Evolutionary conservation across 2,113 vertebrate species (phyloP).

Genomic region (Polypterus senegalus): DNA sequence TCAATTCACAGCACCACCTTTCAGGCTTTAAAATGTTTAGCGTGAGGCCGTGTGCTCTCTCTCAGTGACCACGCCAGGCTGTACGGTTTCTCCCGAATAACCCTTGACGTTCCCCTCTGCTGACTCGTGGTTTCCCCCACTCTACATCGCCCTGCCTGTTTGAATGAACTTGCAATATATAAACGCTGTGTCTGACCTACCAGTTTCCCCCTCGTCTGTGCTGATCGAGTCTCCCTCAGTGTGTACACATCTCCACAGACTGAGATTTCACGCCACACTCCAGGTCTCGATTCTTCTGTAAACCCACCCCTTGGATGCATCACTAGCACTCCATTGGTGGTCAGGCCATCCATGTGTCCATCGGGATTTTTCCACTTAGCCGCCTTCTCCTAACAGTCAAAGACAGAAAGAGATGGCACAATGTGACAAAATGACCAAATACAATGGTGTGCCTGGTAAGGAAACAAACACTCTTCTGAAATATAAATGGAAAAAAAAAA

Average conservation of each 20-base stretch:
- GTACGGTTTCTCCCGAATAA: no score
- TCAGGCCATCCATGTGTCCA: conserved; percentile 95
- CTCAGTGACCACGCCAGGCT: no score
- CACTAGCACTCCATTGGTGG: conserved; percentile 90
- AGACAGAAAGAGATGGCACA: background rate
- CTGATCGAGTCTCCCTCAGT: conserved; percentile 85
- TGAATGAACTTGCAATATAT: background rate
- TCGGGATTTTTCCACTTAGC: conserved; percentile 98
- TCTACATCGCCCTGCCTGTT: no score
- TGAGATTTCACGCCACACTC: conserved; percentile 91
- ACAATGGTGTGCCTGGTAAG: no score
- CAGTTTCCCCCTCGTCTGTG: conserved; percentile 87
- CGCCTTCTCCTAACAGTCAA: conserved; percentile 76
- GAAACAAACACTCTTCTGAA: no score
- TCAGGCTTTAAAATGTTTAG: no score
- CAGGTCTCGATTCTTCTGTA: conserved; percentile 86
- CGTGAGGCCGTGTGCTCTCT: no score
- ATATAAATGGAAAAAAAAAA: no score
- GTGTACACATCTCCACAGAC: conserved; percentile 95
- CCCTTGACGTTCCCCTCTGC: no score
- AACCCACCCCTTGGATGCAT: conserved; percentile 94
- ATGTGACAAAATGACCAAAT: no score
- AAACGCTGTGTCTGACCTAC: conserved; percentile 43
- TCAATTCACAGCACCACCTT: no score
- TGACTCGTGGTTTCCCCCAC: no score